phyloP scores from a whole-genome alignment of 2,797 vertebrate species.

The Eulemur rubriventer region DNA sequence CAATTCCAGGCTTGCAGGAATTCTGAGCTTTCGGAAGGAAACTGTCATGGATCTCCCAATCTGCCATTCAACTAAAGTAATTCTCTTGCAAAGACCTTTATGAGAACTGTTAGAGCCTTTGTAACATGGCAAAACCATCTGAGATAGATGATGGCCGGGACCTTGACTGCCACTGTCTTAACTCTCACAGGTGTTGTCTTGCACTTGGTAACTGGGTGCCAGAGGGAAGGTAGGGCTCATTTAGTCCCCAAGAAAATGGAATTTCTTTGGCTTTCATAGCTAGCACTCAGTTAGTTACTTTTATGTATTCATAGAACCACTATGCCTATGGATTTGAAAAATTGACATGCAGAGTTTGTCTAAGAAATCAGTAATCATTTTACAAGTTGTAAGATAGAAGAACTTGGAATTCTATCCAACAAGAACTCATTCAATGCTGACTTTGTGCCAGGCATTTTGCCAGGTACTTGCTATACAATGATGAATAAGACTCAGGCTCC shows the following conservation, averaged over 20 bases:
- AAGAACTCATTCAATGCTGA: not conserved
- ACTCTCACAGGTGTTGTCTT: not conserved
- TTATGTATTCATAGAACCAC: not conserved
- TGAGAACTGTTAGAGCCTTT: not conserved
- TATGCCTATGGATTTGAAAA: constrained; percentile 10
- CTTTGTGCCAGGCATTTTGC: constrained; percentile 18
- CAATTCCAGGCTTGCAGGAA: not conserved
- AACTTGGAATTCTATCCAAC: constrained; percentile 26
- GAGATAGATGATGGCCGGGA: not conserved
- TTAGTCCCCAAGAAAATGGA: not conserved
- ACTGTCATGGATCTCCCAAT: not conserved
- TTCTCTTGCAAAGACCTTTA: not conserved
- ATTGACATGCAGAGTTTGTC: not conserved
- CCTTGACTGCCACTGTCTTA: not conserved
- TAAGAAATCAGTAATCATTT: constrained; percentile 42
- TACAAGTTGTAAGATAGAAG: constrained; percentile 16
- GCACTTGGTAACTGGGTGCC: not conserved
- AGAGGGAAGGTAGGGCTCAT: not conserved
- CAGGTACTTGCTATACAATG: constrained; percentile 1
- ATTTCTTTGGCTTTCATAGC: not conserved
- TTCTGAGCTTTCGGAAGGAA: not conserved
- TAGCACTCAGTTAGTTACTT: not conserved
- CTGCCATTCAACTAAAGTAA: not conserved
- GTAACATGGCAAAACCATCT: not conserved
- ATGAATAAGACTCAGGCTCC: not conserved